Evolutionary conservation across 2,113 vertebrate species (phyloP), one percentile per base, ranked within the genome.

Genomic region (Podarcis cretensis): DNA sequence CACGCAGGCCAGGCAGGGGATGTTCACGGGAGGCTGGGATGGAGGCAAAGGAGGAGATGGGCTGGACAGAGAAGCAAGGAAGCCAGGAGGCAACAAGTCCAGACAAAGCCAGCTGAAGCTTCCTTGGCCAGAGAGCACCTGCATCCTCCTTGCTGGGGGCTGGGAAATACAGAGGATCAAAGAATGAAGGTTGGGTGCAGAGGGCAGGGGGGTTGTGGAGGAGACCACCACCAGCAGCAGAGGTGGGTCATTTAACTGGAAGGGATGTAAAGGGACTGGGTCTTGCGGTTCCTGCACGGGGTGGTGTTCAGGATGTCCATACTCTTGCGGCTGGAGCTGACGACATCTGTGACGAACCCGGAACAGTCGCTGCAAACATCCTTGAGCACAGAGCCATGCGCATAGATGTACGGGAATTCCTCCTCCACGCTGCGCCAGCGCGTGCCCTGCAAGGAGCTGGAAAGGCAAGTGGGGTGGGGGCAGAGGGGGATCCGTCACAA

Each of bases 331-430:
- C 99, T 99, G 90, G 99, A 99, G 83, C 96, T 97, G 77, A 99
- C 96, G 21, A 99, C 98, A 0, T 99, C 98, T 0, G 97, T 97
- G 5, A 99, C 98, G 0, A 99, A 99, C 86, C 98, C 96, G 23
- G 98, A 97, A 89, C 99, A 99, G 85, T 99, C 98, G 0, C 96
- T 96, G 88, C 99, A 99, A 90, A 99, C 89, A 1, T 99, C 98
- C 6, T 98, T 98, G 91, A 99, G 97, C 77, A 97, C 92, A 5
- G 98, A 98, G 95, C 98, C 99, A 0, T 98, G 98, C 1, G 98
- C 95, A 2, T 99, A 99, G 86, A 99, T 98, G 93, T 99, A 98
- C 0, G 99, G 98, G 90, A 99, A 99, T 92, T 98, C 98, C 92
- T 98, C 97, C 91, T 99, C 98, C 90, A 99, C 98, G 0, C 97